These are phyloP conservation scores for Acleris sparsana DNA, from an alignment of 2,888 invertebrate genomes.

Conservation along the genomic window DNA sequence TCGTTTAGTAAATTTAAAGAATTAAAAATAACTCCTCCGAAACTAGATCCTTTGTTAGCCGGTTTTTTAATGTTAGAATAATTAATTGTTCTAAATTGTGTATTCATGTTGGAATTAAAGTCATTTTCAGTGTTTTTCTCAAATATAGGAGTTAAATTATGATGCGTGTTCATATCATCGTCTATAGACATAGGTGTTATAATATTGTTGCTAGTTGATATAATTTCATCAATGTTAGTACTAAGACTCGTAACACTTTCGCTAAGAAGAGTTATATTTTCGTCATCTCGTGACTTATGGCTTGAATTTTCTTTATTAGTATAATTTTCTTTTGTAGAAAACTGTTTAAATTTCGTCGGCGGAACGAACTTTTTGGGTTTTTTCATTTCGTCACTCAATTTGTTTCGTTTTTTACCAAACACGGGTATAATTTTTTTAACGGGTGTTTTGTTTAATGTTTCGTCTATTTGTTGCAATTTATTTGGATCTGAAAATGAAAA, in stretches of 20 bases:
- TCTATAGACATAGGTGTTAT: too few relatives aligned
- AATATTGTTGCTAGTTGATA: not conserved
- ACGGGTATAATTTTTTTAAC: conserved; percentile 48
- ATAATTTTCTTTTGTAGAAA: conserved; percentile 14
- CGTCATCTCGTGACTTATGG: not conserved
- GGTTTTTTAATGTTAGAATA: not conserved
- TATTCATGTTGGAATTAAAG: not conserved
- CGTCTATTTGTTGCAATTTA: not conserved
- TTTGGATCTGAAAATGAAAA: conserved; percentile 5
- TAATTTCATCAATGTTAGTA: not conserved
- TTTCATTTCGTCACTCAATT: conserved; percentile 23
- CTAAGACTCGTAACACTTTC: not conserved
- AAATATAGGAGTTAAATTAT: not conserved
- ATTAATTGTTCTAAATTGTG: not conserved
- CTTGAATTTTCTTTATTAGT: not conserved
- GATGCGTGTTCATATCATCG: too few relatives aligned
- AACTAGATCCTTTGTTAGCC: conserved; percentile 30
- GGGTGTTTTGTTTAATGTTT: conserved; percentile 9
- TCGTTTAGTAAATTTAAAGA: conserved; percentile 63
- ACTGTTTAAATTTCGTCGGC: conserved; percentile 47
- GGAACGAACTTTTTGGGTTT: conserved; percentile 59
- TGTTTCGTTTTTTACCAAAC: conserved; percentile 51
- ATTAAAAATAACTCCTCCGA: conserved; percentile 57
- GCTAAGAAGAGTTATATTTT: not conserved
- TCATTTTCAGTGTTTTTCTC: not conserved